These are phyloP conservation scores for Coilia nasus DNA, from an alignment of 2,797 vertebrate genomes.

Conservation along the genomic window DNA sequence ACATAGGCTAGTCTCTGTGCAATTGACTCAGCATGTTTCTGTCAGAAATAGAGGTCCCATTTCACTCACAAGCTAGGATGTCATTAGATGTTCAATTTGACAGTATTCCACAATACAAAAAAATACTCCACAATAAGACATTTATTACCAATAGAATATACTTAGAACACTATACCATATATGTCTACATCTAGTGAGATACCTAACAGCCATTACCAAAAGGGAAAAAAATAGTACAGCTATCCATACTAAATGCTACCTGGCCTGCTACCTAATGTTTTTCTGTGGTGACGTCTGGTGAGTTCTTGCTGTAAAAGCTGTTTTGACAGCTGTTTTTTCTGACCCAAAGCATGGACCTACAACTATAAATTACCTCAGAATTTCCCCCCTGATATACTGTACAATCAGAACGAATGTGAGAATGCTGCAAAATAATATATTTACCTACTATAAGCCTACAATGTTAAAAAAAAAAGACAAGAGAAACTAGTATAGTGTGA, in stretches of 20 bases:
- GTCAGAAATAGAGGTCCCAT: neutral
- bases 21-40: constrained; percentile 15
- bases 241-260: neutral
- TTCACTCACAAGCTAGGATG: neutral
- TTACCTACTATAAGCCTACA: too few relatives aligned
- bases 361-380: neutral
- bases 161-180: neutral
- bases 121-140: neutral
- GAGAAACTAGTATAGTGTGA: neutral
- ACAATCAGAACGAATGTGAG: neutral
- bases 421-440: neutral
- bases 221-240: too few relatives aligned
- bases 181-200: neutral
- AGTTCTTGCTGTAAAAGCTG: neutral
- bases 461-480: neutral
- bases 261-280: neutral
- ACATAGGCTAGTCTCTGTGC: neutral
- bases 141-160: neutral
- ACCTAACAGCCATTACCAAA: neutral
- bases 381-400: neutral
- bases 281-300: neutral
- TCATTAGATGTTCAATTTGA: neutral
- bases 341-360: neutral
- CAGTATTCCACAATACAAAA: neutral
- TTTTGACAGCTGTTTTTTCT: neutral